Evolutionary conservation across 2,113 vertebrate genomes (phyloP), one percentile per base, ranked within the genome.

Genomic region (Onychostoma macrolepis): DNA sequence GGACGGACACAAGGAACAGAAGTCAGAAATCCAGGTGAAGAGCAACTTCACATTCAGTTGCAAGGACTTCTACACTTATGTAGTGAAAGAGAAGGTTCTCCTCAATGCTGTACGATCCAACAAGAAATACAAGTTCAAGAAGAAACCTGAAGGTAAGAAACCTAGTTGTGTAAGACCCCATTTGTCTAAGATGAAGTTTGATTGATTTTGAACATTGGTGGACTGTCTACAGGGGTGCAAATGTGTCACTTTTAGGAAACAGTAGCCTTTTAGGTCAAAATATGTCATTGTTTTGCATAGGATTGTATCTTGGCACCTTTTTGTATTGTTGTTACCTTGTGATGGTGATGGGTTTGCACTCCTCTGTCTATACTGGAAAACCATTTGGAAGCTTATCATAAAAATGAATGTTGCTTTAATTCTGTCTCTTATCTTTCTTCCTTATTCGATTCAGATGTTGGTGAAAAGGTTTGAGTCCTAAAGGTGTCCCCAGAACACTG

Each of bases 371-470:
- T 50, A 50, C 48, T 50, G 48, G 48, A 50, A 65, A 65, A 65
- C 43, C 75, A 77, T 77, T 77, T 77, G 75, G 75, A 78, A 78
- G 41, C 45, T 78, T 78, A 50, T 78, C 76, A 53, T 78, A 48
- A 78, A 78, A 78, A 78, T 78, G 38, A 78, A 50, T 50, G 45
- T 78, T 78, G 76, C 11, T 78, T 78, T 78, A 78, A 78, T 78
- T 50, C 76, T 30, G 76, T 78, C 43, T 78, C 76, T 48, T 13
- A 26, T 78, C 76, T 78, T 78, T 78, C 76, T 78, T 78, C 76
- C 43, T 78, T 78, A 78, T 78, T 50, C 50, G 76, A 78, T 78
- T 50, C 76, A 78, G 76, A 78, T 78, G 76, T 43, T 78, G 76
- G 76, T 19, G 75, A 78, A 41, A 78, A 78, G 75, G 75, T 78